A percentile compares a stretch with the other conserved stretches of the same genome.
These are phyloP conservation scores for Pheosia gnoma DNA, from an alignment of 2,888 invertebrate genomes.

Conservation along the genomic window DNA sequence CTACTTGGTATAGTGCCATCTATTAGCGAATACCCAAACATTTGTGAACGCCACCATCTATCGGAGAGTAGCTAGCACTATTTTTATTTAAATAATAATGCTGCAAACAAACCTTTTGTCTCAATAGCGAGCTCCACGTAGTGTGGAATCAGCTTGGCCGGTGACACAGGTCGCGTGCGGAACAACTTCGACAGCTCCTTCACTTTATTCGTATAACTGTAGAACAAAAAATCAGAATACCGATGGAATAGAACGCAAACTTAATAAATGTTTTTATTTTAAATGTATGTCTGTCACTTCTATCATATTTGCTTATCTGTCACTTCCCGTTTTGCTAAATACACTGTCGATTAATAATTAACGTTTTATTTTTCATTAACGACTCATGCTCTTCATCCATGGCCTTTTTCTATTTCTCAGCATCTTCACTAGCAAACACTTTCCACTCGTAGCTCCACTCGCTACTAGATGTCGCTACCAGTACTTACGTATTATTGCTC, in stretches of 20 bases:
- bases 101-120: conserved; percentile 48
- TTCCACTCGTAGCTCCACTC: neutral
- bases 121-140: conserved; percentile 63
- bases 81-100: too few species aligned
- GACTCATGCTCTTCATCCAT: too few species aligned
- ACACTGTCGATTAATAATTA: too few species aligned
- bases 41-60: too few species aligned
- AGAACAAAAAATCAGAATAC: conserved; percentile 16
- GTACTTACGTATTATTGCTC: conserved; percentile 47
- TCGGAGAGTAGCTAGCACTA: neutral
- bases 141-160: conserved; percentile 52
- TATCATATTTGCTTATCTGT: too few species aligned
- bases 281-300: too few species aligned
- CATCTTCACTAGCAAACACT: too few species aligned
- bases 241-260: too few species aligned
- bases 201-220: conserved; percentile 52
- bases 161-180: conserved; percentile 47
- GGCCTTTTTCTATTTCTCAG: too few species aligned
- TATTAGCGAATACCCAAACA: conserved; percentile 7
- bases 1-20: conserved; percentile 17
- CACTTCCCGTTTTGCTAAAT: too few species aligned
- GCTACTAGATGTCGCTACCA: conserved; percentile 1
- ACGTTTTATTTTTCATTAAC: too few species aligned
- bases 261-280: too few species aligned
- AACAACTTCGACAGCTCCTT: conserved; percentile 51